Evolutionary conservation across 2,113 vertebrate genomes (phyloP).

Genomic region (Hemichromis elongatus): DNA sequence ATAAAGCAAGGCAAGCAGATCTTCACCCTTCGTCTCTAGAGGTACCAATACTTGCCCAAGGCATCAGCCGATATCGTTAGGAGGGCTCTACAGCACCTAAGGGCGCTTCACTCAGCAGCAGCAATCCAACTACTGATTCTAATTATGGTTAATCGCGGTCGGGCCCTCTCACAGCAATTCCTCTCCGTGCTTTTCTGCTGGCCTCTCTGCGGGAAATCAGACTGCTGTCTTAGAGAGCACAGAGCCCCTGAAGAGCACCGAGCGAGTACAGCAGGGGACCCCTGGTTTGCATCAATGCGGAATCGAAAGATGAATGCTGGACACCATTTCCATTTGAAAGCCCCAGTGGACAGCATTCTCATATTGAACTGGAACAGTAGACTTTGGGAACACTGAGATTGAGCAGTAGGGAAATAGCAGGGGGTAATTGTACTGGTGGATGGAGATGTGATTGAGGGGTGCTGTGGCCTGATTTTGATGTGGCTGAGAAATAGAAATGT

Average conservation of each 20-base stretch:
- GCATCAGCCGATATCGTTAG: slow-evolving; percentile 37
- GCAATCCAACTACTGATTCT: slow-evolving; percentile 47
- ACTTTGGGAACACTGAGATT: neutral
- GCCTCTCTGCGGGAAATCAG: slow-evolving; percentile 38
- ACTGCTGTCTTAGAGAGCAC: slow-evolving; percentile 36
- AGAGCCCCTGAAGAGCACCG: slow-evolving; percentile 35
- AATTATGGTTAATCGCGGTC: slow-evolving; percentile 59
- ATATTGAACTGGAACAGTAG: slow-evolving; percentile 16
- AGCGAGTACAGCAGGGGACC: slow-evolving; percentile 24
- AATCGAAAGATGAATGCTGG: neutral
- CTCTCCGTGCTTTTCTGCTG: neutral
- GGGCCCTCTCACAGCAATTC: slow-evolving; percentile 29
- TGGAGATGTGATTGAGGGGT: neutral
- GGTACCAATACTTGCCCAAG: slow-evolving; percentile 27
- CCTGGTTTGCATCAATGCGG: slow-evolving; percentile 56
- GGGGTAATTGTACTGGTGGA: neutral
- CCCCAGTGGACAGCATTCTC: slow-evolving; percentile 1
- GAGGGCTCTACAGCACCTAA: slow-evolving; percentile 14
- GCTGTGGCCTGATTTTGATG: neutral
- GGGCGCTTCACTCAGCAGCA: slow-evolving; percentile 19
- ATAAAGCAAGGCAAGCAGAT: slow-evolving; percentile 37
- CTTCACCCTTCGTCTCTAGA: slow-evolving; percentile 15
- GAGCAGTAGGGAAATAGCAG: neutral
- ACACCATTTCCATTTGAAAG: slow-evolving; percentile 68
- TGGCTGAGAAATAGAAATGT: neutral